Base-by-base conservation (phyloP, 1,140 invertebrate genomes). In the Ceratina australensis region DNA sequence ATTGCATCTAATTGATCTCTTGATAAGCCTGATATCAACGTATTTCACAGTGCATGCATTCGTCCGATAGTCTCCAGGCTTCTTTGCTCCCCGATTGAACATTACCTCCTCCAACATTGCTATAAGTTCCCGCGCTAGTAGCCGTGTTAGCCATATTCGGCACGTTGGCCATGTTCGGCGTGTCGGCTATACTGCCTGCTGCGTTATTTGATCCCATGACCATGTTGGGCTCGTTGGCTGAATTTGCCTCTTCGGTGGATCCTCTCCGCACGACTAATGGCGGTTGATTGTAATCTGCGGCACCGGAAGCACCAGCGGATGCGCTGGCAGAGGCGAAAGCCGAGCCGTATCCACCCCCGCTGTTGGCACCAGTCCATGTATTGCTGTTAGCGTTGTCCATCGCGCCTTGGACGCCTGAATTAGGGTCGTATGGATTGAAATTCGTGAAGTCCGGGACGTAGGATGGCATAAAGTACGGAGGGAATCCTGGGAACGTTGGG, bases 311-410 rank as follows among this genome's bases (percentile, higher is more conserved):
- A 50, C 79, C 60, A 2, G 73, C 63, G 16, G 67, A 80, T 4
- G 72, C 69, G 8, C 78, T 56, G 15, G 78, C 75, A 10, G 80
- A 79, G 12, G 81, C 78, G 26, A 78, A 69, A 3, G 82, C 65
- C 15, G 67, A 57, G 1, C 71, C 72, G 22, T 16, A 15, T 42
- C 83, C 83, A 22, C 20, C 33, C 22, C 64, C 82, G 2, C 15
- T 33, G 60, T 20, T 77, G 1, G 72, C 33, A 13, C 68, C 59
- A 0, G 73, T 63, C 79, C 73, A 78, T 16, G 47, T 12, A 4
- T 79, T 69, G 20, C 65, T 71, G 3, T 72, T 72, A 24, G 18
- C 24, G 10, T 59, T 16, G 61, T 16, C 22, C 50, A 82, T 68
- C 56, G 59, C 61, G 56, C 63, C 64, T 20, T 84, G 67, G 42